Evolutionary conservation across 2,888 invertebrate genomes (phyloP), one percentile per base, ranked within the genome.

Genomic region (Fragum sueziense): DNA sequence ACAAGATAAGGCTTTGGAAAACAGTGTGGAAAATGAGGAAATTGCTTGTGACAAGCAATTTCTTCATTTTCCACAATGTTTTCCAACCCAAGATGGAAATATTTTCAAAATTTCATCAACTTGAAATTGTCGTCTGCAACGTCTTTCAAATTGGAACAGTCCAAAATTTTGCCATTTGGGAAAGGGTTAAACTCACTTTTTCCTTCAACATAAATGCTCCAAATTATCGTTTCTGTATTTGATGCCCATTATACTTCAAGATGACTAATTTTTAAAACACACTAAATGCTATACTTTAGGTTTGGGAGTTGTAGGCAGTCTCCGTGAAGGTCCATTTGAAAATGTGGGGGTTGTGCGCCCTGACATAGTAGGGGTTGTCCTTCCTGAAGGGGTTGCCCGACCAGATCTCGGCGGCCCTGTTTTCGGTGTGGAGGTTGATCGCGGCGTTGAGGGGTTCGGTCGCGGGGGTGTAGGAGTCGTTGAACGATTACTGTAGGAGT

Each of bases 401-500:
- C 87, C 87, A 47, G 86, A 80, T 61, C 85, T 74, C 57, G 84
- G 82, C 27, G 86, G 88, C 65, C 87, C 85, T 25, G 89, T 85
- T 75, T 89, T 91, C n/a, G 90, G 90, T 14, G 87, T 85, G 7
- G 80, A 76, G 20, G 84, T 57, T 37, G 82, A 52, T 34, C 83
- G 20, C n/a, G 84, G 71, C 27, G 81, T 80, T 25, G 85, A 84
- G 14, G 65, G 65, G 34, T 88, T 88, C 11, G 87, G 84, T 47
- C 88, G 81, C 27, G 89, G 85, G 9, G 89, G 88, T 59, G 85
- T 80, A 51, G 85, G 82, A 20, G 90, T 90, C n/a, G 84, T 89
- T 59, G 89, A 85, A 37, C 90, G 85, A n/a, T 82, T 82, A 70
- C 79, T 85, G 37, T 86, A 81, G 54, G 85, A 80, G 54, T 76